phyloP scores from a whole-genome alignment of 2,113 vertebrate species.

The Irena cyanogastra region DNA sequence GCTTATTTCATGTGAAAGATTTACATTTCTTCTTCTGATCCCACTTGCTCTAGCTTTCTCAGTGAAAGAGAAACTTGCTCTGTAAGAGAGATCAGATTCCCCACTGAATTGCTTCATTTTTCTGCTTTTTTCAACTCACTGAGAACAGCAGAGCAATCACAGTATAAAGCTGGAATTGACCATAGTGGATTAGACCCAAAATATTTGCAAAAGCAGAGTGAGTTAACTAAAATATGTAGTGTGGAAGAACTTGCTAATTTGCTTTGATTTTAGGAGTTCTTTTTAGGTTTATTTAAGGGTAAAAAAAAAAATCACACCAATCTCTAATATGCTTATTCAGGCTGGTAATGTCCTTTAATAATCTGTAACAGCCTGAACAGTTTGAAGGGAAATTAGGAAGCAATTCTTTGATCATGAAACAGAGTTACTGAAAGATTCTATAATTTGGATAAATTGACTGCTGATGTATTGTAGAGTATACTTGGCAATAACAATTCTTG shows the following conservation, averaged over 20 bases:
- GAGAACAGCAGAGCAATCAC: not conserved
- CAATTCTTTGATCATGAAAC: not conserved
- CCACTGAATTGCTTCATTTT: not conserved
- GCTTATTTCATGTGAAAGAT: not conserved
- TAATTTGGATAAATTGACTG: not conserved
- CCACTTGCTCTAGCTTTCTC: not conserved
- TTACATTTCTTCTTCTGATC: not conserved
- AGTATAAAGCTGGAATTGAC: not conserved
- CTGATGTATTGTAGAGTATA: not conserved
- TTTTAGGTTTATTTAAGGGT: not conserved
- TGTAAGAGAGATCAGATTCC: not conserved
- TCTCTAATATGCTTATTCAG: not conserved
- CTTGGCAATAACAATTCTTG: not conserved
- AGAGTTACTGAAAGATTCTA: not conserved
- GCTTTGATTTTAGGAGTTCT: constrained; percentile 2
- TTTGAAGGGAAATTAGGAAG: constrained; percentile 38
- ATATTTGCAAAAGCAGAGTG: not conserved
- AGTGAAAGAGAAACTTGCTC: constrained; percentile 30
- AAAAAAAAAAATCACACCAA: not conserved
- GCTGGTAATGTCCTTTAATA: constrained; percentile 28
- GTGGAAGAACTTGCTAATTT: not conserved
- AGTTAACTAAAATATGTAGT: not conserved
- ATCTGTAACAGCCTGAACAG: not conserved
- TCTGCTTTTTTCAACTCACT: not conserved
- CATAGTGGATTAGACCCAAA: not conserved